A percentile compares a stretch with the other conserved stretches of the same genome.
Conservation (phyloP, 2,113 vertebrate species). For the Gadus chalcogrammus region DNA sequence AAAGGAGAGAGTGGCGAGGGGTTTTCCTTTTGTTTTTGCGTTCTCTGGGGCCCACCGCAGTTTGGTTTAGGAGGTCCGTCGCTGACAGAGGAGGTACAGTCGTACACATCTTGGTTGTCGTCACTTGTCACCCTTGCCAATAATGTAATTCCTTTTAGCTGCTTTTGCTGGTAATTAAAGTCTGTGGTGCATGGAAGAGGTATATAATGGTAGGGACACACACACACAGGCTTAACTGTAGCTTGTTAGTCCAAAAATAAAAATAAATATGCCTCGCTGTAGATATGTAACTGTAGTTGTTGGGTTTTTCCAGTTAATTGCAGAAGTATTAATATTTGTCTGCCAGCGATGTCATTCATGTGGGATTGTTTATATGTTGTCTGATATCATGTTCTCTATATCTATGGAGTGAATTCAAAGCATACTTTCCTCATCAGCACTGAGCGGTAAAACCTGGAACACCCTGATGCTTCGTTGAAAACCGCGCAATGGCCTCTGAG, state of each 20-base stretch:
- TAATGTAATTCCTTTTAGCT: constrained; percentile 50
- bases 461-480: background rate
- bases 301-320: too few species aligned
- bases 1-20: constrained; percentile 25
- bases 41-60: too few species aligned
- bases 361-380: too few species aligned
- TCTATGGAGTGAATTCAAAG: too few species aligned
- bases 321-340: too few species aligned
- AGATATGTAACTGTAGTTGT: too few species aligned
- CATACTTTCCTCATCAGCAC: constrained; percentile 15
- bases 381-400: too few species aligned
- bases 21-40: constrained; percentile 12
- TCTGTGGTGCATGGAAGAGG: constrained; percentile 33
- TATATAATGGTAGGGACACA: too few species aligned
- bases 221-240: too few species aligned
- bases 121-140: constrained; percentile 64
- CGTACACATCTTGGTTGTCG: constrained; percentile 36
- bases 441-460: constrained; percentile 18
- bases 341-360: too few species aligned
- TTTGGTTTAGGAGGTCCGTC: constrained; percentile 21
- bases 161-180: constrained; percentile 33
- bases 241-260: too few species aligned
- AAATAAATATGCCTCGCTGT: too few species aligned
- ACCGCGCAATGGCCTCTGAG: background rate
- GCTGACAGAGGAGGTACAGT: constrained; percentile 44